Percentiles rank a stretch among this genome's conserved stretches.
Evolutionary conservation across 2,113 vertebrate species (phyloP).

Genomic region (Catharus bicknelli): DNA sequence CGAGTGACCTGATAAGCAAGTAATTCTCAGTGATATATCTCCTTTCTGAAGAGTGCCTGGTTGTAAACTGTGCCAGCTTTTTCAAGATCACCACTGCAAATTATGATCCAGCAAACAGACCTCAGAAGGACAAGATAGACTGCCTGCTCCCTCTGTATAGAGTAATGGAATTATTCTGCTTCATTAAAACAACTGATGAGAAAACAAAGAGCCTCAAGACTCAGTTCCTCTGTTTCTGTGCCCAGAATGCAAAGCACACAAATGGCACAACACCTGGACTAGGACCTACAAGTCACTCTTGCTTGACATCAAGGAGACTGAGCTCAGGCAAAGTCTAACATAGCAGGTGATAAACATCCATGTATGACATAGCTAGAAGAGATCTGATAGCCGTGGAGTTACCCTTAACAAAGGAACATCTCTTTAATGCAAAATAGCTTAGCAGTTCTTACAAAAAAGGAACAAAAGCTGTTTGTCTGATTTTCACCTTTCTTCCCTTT

Average conservation of each 20-base stretch:
- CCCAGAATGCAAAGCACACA: background rate
- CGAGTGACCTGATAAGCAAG: background rate
- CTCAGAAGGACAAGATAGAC: background rate
- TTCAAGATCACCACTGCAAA: background rate
- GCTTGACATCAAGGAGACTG: background rate
- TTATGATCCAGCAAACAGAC: background rate
- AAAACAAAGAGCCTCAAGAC: background rate
- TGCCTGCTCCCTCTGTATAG: background rate
- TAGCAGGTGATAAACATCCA: background rate
- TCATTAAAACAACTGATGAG: conserved; percentile 9
- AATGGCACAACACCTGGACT: background rate
- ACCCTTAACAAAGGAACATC: background rate
- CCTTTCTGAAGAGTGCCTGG: background rate
- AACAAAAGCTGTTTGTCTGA: background rate
- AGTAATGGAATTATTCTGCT: conserved; percentile 30
- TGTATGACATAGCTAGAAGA: background rate
- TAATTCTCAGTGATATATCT: background rate
- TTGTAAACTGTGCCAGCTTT: background rate
- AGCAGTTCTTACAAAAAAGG: background rate
- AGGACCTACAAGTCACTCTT: background rate
- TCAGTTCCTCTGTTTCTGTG: background rate
- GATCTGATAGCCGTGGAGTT: background rate
- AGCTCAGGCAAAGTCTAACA: background rate
- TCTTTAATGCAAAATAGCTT: background rate
- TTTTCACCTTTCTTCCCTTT: background rate